phyloP scores from a whole-genome alignment of 2,888 invertebrate genomes.

The Tigriopus californicus region DNA sequence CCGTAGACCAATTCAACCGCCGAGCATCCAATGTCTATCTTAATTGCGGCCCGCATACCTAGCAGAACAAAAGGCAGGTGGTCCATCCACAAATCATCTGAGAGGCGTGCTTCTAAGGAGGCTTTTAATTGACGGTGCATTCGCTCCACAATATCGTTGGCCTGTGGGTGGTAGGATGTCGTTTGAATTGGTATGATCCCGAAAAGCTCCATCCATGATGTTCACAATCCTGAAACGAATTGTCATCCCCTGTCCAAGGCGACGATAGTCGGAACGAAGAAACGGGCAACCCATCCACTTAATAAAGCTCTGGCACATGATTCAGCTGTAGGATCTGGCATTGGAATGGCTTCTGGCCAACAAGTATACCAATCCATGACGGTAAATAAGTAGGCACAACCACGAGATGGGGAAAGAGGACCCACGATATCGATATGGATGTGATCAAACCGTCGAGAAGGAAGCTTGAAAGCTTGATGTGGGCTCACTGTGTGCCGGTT shows the following conservation, averaged over 20 bases:
- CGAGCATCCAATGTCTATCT: slow-evolving; percentile 18
- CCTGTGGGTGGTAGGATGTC: slow-evolving; percentile 10
- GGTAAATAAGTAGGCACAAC: slow-evolving; percentile 17
- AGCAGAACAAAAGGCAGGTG: slow-evolving; percentile 20
- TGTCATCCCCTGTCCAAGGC: slow-evolving; percentile 18
- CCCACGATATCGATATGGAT: slow-evolving; percentile 20
- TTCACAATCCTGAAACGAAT: slow-evolving; percentile 19
- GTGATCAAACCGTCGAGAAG: slow-evolving; percentile 17
- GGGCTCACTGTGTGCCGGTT: slow-evolving; percentile 16
- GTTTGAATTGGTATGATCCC: slow-evolving; percentile 5
- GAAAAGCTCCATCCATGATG: not conserved
- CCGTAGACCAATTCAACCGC: slow-evolving; percentile 20
- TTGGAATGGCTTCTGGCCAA: slow-evolving; percentile 20
- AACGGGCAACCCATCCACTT: slow-evolving; percentile 19
- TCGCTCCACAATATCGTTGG: slow-evolving; percentile 20
- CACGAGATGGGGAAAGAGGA: slow-evolving; percentile 16
- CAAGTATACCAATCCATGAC: slow-evolving; percentile 17
- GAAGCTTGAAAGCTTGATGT: slow-evolving; percentile 12
- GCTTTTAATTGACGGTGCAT: slow-evolving; percentile 22
- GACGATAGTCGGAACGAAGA: slow-evolving; percentile 19
- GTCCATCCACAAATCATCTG: slow-evolving; percentile 18
- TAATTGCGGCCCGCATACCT: slow-evolving; percentile 17
- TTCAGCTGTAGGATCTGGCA: slow-evolving; percentile 18
- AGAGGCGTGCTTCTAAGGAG: not conserved
- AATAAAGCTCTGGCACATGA: slow-evolving; percentile 18